phyloP scores from a whole-genome alignment of 2,888 invertebrate genomes.

The Amiota mariae region DNA sequence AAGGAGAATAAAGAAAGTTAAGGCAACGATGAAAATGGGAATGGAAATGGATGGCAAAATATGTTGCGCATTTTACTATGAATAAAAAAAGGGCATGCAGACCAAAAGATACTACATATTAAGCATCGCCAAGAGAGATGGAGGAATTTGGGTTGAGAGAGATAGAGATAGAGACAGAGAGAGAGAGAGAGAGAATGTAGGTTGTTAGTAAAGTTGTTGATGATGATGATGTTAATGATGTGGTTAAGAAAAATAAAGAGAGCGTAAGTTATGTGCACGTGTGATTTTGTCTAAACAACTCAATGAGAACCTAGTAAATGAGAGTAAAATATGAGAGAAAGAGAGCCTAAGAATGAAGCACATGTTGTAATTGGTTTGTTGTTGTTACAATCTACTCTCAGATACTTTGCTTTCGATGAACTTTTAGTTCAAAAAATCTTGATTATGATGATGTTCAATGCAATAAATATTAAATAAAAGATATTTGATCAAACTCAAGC shows the following conservation, averaged over 20 bases:
- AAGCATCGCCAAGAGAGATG: conserved; percentile 19
- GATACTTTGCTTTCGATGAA: background rate
- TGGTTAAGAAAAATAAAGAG: background rate
- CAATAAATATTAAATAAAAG: too few species aligned
- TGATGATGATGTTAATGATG: too few species aligned
- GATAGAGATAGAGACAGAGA: conserved; percentile 25
- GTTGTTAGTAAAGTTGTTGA: too few species aligned
- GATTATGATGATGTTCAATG: background rate
- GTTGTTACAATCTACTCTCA: conserved; percentile 21
- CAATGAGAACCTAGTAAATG: conserved; percentile 2
- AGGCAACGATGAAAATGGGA: background rate
- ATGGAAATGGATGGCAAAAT: conserved; percentile 48
- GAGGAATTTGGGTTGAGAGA: too few species aligned
- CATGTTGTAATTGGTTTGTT: conserved; percentile 45
- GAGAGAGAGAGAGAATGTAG: conserved; percentile 28
- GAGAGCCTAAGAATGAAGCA: conserved; percentile 22
- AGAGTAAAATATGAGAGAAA: conserved; percentile 32
- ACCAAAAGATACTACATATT: conserved; percentile 25
- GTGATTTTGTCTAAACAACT: background rate
- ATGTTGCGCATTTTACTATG: conserved; percentile 65
- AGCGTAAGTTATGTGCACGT: background rate
- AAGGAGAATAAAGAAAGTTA: background rate
- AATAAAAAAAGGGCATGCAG: conserved; percentile 17
- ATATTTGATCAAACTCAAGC: background rate
- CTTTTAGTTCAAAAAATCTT: background rate